Evolutionary conservation across 2,888 invertebrate species (phyloP), one percentile per base, ranked within the genome.

Genomic region (Oscheius sp.): DNA sequence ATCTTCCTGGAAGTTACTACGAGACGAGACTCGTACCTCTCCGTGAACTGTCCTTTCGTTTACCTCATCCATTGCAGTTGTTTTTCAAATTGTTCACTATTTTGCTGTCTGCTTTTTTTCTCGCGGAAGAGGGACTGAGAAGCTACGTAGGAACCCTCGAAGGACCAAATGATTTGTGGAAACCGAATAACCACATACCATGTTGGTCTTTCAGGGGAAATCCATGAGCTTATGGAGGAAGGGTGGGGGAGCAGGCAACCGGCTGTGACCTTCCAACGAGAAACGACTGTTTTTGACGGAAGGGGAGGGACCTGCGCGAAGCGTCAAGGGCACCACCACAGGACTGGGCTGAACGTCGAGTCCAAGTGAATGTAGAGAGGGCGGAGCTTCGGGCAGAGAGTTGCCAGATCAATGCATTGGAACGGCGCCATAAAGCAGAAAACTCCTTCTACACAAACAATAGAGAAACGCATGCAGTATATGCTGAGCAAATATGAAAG

Each of bases 341-440:
- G 61, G 61, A n/a, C 61, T 61, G 45, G n/a, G n/a, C n/a, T 61
- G 61, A 61, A 61, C 61, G 45, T 27, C 42, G 61, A 61, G 61
- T 61, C 61, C 31, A 31, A 39, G 61, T 61, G 61, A 61, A 61
- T 61, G 61, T 45, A 39, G 33, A 29, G 61, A 61, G 61, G 61
- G 61, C 61, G 61, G 42, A 45, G 61, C 42, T 42, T 61, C 42
- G 25, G 55, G 25, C 61, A 42, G n/a, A n/a, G 61, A 61, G 61
- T 61, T 61, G 61, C 61, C 61, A 61, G 61, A 61, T 61, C 61
- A 61, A 61, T 58, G 58, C 58, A 58, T 61, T 61, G 61, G 61
- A 61, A 61, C 61, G 61, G 61, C 61, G 61, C 61, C 61, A 57
- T 57, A 57, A 57, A 57, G 57, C 57, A 57, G 61, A 61, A 61